These are phyloP conservation scores for Girardinichthys multiradiatus DNA, from an alignment of 2,113 vertebrate genomes.

Conservation along the genomic window DNA sequence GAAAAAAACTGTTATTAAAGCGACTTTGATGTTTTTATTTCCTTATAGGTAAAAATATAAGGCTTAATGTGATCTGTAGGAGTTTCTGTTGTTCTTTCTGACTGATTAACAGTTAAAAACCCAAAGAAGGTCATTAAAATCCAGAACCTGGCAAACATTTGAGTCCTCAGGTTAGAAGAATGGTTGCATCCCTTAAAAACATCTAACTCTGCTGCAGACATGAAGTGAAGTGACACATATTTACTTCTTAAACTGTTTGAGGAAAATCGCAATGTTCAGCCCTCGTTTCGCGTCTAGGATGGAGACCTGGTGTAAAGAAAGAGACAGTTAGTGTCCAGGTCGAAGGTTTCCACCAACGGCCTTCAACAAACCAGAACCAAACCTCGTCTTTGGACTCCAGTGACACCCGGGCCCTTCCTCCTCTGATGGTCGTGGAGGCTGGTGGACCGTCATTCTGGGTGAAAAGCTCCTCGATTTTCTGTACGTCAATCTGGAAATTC, in stretches of 20 bases:
- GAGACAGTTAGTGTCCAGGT: neutral
- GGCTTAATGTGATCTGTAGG: neutral
- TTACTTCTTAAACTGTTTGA: slow-evolving; percentile 96
- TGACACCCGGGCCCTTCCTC: slow-evolving; percentile 68
- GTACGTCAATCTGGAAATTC: slow-evolving; percentile 86
- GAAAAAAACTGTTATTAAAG: neutral
- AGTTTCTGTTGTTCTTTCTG: neutral
- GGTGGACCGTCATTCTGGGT: slow-evolving; percentile 81
- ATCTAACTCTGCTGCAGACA: too few species aligned
- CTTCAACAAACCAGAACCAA: slow-evolving; percentile 21
- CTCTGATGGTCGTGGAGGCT: slow-evolving; percentile 9
- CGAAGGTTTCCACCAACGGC: neutral
- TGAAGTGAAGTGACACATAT: too few species aligned
- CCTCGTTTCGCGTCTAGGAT: slow-evolving; percentile 91
- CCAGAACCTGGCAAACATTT: too few species aligned
- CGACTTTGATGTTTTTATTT: neutral
- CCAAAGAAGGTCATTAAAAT: too few species aligned
- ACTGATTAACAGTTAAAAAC: too few species aligned
- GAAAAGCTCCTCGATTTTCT: slow-evolving; percentile 91
- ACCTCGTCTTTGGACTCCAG: slow-evolving; percentile 86
- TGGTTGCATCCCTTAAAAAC: too few species aligned
- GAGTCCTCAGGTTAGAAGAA: too few species aligned
- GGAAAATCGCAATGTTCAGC: slow-evolving; percentile 95
- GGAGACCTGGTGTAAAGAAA: slow-evolving; percentile 77
- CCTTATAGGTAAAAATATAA: neutral